phyloP scores from a whole-genome alignment of 1,140 invertebrate species.

The Drepana arcuata region DNA sequence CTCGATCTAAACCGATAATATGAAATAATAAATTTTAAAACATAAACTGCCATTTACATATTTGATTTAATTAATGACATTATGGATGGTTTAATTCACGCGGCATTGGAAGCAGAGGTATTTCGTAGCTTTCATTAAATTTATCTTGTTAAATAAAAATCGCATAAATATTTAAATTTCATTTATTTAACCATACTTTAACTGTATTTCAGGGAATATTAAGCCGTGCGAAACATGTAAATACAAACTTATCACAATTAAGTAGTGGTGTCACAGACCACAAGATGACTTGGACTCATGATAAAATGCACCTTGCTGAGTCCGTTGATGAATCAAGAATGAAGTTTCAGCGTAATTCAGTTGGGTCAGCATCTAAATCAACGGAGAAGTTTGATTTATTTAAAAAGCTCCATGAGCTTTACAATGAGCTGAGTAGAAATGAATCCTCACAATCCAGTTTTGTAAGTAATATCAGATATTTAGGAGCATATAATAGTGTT shows the following conservation, averaged over 20 bases:
- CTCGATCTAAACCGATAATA: constrained; percentile 59
- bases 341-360: constrained; percentile 61
- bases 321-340: constrained; percentile 61
- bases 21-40: constrained; percentile 61
- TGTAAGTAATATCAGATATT: constrained; percentile 55
- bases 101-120: constrained; percentile 72
- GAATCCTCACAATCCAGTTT: constrained; percentile 62
- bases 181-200: constrained; percentile 21
- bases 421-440: constrained; percentile 67
- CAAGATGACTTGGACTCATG: constrained; percentile 69
- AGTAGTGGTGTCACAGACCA: constrained; percentile 62
- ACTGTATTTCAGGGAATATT: constrained; percentile 62
- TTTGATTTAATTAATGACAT: constrained; percentile 67
- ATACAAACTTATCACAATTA: constrained; percentile 57
- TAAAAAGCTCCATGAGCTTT: constrained; percentile 74
- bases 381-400: constrained; percentile 73
- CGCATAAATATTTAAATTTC: constrained; percentile 7
- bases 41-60: constrained; percentile 56
- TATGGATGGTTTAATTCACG: constrained; percentile 73
- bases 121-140: constrained; percentile 39
- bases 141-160: constrained; percentile 13
- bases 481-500: too few relatives aligned
- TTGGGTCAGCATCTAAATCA: constrained; percentile 45
- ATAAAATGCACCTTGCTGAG: constrained; percentile 63
- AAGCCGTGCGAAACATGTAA: constrained; percentile 64